These are phyloP conservation scores for Ceratina calcarata DNA, from an alignment of 1,140 invertebrate genomes.

Conservation along the genomic window DNA sequence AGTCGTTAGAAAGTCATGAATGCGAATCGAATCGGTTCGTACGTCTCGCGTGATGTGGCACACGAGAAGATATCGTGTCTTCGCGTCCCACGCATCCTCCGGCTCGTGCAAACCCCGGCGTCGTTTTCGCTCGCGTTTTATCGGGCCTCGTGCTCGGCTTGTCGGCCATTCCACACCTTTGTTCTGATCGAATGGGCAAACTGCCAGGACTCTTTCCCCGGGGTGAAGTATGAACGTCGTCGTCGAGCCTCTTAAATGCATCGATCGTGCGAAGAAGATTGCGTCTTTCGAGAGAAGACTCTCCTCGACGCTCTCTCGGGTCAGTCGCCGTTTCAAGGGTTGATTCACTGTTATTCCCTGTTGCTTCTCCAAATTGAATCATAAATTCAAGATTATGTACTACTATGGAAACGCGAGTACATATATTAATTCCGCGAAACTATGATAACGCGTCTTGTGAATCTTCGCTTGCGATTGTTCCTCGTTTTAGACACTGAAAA, in stretches of 20 bases:
- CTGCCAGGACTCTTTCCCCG: constrained; percentile 9
- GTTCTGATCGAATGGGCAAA: constrained; percentile 22
- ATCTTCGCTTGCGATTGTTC: neutral
- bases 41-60: constrained; percentile 54
- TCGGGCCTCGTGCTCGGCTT: constrained; percentile 33
- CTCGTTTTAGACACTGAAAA: neutral
- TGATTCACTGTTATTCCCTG: too few species aligned
- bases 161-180: constrained; percentile 29
- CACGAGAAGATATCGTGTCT: constrained; percentile 54
- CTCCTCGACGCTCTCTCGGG: neutral
- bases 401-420: too few species aligned
- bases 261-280: neutral
- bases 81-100: constrained; percentile 56
- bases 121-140: constrained; percentile 45
- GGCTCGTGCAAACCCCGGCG: constrained; percentile 44
- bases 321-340: neutral
- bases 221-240: neutral
- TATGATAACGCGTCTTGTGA: too few species aligned
- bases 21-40: constrained; percentile 51
- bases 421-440: too few species aligned
- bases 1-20: constrained; percentile 63
- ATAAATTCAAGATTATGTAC: too few species aligned
- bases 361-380: too few species aligned
- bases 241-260: neutral
- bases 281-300: neutral